Evolutionary conservation across 2,113 vertebrate genomes (phyloP).

Genomic region (Neomonachus schauinslandi): DNA sequence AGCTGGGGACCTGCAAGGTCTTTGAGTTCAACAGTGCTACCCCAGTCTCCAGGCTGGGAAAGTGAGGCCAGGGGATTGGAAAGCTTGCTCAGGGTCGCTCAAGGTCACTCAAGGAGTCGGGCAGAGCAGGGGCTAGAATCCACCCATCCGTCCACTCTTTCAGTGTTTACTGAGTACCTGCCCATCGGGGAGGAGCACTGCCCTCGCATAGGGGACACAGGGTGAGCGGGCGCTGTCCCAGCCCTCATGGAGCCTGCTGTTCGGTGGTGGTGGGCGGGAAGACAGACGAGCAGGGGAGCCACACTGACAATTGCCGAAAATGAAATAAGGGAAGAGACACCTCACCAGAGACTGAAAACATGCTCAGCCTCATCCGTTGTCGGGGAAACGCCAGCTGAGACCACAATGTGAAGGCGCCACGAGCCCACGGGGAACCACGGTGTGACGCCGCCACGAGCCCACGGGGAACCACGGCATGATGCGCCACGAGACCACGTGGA

Average conservation of each 20-base stretch:
- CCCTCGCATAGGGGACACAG: not conserved
- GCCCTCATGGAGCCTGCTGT: no score
- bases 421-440: no score
- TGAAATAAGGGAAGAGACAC: not conserved
- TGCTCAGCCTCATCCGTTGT: no score
- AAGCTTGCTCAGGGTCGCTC: not conserved
- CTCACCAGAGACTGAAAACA: no score
- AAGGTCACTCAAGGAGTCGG: not conserved
- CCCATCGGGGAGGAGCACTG: not conserved
- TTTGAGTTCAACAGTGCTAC: not conserved
- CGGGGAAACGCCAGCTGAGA: not conserved
- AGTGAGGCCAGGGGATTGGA: not conserved
- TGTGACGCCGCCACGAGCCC: no score
- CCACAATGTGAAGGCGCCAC: no score
- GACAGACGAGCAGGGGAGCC: not conserved
- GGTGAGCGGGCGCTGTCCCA: no score
- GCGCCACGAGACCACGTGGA: no score
- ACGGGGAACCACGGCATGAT: accelerated
- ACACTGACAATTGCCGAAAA: not conserved
- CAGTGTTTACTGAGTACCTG: not conserved
- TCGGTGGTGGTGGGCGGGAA: not conserved
- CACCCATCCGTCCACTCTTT: not conserved
- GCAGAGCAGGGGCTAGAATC: not conserved
- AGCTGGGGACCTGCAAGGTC: not conserved
- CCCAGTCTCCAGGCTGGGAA: not conserved